Conservation (phyloP, 2,888 invertebrate genomes). For the Drosophila mulleri region DNA sequence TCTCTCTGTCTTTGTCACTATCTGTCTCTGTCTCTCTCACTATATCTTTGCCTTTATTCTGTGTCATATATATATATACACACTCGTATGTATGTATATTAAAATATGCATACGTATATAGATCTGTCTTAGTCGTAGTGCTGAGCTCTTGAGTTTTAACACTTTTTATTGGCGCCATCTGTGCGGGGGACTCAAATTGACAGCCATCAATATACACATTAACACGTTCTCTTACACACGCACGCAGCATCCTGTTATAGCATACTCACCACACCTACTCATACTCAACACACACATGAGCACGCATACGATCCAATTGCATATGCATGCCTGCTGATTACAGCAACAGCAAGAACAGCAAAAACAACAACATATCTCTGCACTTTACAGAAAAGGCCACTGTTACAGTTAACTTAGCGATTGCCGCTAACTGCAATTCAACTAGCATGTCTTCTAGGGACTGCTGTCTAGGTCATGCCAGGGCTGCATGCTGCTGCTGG, state of each 20-base stretch:
- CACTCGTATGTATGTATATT: not conserved
- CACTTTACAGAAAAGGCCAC: slow-evolving; percentile 64
- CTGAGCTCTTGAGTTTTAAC: slow-evolving; percentile 55
- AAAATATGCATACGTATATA: slow-evolving; percentile 1
- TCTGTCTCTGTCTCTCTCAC: slow-evolving; percentile 24
- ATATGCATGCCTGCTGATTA: slow-evolving; percentile 29
- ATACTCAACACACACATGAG: not conserved
- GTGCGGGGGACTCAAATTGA: slow-evolving; percentile 8
- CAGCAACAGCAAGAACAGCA: slow-evolving; percentile 18
- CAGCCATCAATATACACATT: slow-evolving; percentile 19
- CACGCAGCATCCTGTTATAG: slow-evolving; percentile 15
- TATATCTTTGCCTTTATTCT: slow-evolving; percentile 26
- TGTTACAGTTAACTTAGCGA: slow-evolving; percentile 55
- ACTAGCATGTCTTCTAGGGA: slow-evolving; percentile 43
- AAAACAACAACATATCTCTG: slow-evolving; percentile 51
- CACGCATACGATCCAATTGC: slow-evolving; percentile 11
- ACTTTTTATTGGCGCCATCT: slow-evolving; percentile 30
- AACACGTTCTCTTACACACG: slow-evolving; percentile 8
- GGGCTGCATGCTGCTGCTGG: slow-evolving; percentile 34
- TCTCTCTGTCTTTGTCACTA: slow-evolving; percentile 9
- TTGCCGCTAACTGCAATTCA: slow-evolving; percentile 23
- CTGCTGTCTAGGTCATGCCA: slow-evolving; percentile 27
- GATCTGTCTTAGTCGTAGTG: slow-evolving; percentile 47
- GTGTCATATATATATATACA: slow-evolving; percentile 6
- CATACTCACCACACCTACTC: slow-evolving; percentile 20